Conservation (phyloP, 2,797 vertebrate species). For the Gila robusta region DNA sequence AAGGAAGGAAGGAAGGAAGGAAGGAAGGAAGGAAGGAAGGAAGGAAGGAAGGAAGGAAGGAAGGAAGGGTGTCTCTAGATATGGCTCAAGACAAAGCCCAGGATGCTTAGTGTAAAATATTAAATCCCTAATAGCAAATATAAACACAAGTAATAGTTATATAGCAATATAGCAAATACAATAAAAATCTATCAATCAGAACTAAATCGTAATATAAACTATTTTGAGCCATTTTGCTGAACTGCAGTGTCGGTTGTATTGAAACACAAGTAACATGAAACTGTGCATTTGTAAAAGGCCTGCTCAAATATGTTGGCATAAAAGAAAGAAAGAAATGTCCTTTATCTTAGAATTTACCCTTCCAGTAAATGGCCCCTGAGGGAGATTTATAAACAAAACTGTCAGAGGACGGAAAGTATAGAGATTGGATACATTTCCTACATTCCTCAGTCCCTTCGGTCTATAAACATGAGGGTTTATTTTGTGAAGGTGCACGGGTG, state of each 20-base stretch:
- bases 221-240: neutral
- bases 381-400: constrained; percentile 56
- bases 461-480: constrained; percentile 67
- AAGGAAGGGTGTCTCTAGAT: neutral
- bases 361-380: constrained; percentile 53
- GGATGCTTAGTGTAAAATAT: neutral
- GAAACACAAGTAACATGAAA: neutral
- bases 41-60: too few species aligned
- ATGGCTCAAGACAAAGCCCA: neutral
- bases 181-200: neutral
- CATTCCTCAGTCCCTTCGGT: constrained; percentile 65
- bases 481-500: constrained; percentile 59
- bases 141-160: neutral
- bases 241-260: neutral
- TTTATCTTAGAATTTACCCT: constrained; percentile 60
- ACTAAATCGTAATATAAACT: neutral
- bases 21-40: too few species aligned
- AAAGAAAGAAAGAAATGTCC: constrained; percentile 42
- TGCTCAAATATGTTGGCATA: constrained; percentile 24
- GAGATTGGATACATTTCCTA: constrained; percentile 65
- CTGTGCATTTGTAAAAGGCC: constrained; percentile 26
- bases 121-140: neutral
- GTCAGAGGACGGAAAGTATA: constrained; percentile 51
- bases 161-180: neutral
- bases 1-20: too few species aligned